These are phyloP conservation scores for Oncorhynchus kisutch DNA, from an alignment of 2,113 vertebrate genomes.

Conservation along the genomic window DNA sequence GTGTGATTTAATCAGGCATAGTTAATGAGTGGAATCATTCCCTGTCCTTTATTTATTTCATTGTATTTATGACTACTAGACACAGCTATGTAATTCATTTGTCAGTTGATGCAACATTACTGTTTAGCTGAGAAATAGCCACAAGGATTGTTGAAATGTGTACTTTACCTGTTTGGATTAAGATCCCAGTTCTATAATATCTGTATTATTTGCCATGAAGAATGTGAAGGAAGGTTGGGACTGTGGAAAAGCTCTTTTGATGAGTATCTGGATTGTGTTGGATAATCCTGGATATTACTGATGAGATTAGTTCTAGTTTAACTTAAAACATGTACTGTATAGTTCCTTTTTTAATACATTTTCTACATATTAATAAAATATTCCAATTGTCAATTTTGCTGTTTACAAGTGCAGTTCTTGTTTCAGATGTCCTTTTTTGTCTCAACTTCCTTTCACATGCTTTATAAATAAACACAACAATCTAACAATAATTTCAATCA, in stretches of 20 bases:
- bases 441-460: neutral
- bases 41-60: too few species aligned
- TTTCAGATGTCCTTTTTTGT: neutral
- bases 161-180: neutral
- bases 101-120: too few species aligned
- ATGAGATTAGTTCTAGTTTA: slow-evolving; percentile 93
- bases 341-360: slow-evolving; percentile 99
- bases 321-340: slow-evolving; percentile 94
- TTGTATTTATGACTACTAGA: too few species aligned
- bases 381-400: slow-evolving; percentile 73
- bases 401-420: neutral
- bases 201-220: slow-evolving; percentile 30
- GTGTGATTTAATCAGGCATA: neutral
- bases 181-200: neutral
- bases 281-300: slow-evolving; percentile 79
- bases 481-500: neutral
- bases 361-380: slow-evolving; percentile 99
- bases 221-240: slow-evolving; percentile 55
- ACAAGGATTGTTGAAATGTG: too few species aligned
- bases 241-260: slow-evolving; percentile 58
- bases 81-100: too few species aligned
- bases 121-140: too few species aligned
- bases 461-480: neutral
- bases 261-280: slow-evolving; percentile 61
- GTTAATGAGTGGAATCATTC: neutral